Percentiles rank a stretch among this genome's conserved stretches.
These are phyloP conservation scores for Gandaritis pyraliata DNA, from an alignment of 2,888 invertebrate species.

Conservation along the genomic window DNA sequence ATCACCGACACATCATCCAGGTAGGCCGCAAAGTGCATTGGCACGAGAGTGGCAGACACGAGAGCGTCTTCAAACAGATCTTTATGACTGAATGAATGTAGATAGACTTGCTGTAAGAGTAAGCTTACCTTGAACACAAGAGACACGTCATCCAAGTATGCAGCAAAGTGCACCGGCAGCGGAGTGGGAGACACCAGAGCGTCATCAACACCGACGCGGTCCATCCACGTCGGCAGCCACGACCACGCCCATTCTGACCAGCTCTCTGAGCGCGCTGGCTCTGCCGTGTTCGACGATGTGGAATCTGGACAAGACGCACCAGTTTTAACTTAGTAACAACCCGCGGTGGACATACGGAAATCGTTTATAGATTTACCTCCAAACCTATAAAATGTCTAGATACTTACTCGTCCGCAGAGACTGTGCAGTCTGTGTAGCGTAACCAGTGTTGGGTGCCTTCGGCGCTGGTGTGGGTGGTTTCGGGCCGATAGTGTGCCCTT, in stretches of 20 bases:
- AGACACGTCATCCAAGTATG: conserved; percentile 64
- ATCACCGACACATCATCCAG: too few relatives aligned
- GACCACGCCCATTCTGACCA: conserved; percentile 81
- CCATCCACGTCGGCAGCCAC: conserved; percentile 69
- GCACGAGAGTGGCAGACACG: too few relatives aligned
- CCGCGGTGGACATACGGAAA: too few relatives aligned
- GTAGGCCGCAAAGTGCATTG: too few relatives aligned
- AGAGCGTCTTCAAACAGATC: too few relatives aligned
- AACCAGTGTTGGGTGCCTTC: conserved; percentile 33
- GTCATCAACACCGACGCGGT: conserved; percentile 58
- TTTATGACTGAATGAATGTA: too few relatives aligned
- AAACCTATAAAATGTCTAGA: too few relatives aligned
- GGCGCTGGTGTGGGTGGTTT: conserved; percentile 47
- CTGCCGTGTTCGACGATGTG: conserved; percentile 50
- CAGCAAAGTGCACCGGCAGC: conserved; percentile 59
- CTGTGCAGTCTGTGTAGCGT: conserved; percentile 26
- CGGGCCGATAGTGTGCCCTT: conserved; percentile 43
- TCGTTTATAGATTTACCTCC: too few relatives aligned
- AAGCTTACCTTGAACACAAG: conserved; percentile 60
- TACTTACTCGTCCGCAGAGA: conserved; percentile 37
- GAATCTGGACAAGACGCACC: conserved; percentile 40
- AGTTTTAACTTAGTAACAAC: too few relatives aligned
- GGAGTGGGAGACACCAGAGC: conserved; percentile 53
- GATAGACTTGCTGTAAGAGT: not conserved
- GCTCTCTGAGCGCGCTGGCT: conserved; percentile 58